Conservation (phyloP, 2,113 vertebrate species). For the Arizona elegans region DNA sequence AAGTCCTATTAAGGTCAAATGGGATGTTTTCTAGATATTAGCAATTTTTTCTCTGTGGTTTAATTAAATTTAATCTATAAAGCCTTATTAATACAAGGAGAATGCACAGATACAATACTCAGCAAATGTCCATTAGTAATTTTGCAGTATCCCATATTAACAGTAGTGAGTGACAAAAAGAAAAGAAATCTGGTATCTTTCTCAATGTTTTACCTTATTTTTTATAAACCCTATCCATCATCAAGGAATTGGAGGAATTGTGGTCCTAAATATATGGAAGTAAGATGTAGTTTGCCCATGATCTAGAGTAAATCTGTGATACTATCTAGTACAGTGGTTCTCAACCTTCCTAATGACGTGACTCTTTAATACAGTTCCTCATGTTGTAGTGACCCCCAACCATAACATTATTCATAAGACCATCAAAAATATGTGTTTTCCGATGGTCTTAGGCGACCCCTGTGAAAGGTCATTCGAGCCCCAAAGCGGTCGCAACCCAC, state of each 20-base stretch:
- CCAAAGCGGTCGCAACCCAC: no score
- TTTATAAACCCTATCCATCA: background rate
- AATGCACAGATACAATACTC: background rate
- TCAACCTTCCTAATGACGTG: no score
- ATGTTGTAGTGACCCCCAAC: no score
- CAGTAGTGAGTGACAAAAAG: background rate
- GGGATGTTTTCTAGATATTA: background rate
- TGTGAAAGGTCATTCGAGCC: no score
- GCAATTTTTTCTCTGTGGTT: background rate
- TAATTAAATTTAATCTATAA: background rate
- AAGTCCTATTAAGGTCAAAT: background rate
- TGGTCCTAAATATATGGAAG: background rate
- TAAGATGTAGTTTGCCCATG: background rate
- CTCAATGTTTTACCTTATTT: background rate
- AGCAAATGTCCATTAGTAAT: background rate
- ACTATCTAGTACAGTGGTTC: background rate
- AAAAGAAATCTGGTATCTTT: background rate
- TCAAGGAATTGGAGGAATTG: background rate
- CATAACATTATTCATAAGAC: no score
- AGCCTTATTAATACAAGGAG: background rate
- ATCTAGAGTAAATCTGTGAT: background rate
- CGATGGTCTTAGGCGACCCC: no score
- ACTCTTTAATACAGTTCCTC: no score
- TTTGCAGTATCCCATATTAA: background rate
- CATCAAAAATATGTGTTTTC: no score